phyloP scores from a whole-genome alignment of 2,113 vertebrate genomes.

The Heterochromis multidens region DNA sequence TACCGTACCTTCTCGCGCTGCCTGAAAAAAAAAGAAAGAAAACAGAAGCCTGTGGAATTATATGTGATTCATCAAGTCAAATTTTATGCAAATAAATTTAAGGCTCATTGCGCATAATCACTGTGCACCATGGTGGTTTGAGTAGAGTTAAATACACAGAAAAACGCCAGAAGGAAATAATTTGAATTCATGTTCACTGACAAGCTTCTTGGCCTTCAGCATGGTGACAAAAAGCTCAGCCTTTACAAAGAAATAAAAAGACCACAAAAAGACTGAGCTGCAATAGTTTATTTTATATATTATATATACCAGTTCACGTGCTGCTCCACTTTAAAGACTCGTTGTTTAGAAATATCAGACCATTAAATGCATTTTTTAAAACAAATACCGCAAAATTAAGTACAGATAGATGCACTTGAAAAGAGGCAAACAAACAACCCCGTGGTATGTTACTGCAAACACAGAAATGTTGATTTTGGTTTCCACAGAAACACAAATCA shows the following conservation, averaged over 20 bases:
- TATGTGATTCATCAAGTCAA: neutral
- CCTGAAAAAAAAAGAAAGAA: neutral
- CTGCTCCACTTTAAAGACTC: neutral
- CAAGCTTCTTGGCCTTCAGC: neutral
- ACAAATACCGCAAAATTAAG: neutral
- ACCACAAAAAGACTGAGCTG: neutral
- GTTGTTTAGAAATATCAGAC: neutral
- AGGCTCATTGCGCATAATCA: constrained; percentile 19
- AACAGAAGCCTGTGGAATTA: neutral
- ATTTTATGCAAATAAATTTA: constrained; percentile 26
- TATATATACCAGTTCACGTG: neutral
- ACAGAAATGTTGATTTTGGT: neutral
- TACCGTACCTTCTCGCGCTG: neutral
- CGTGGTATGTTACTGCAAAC: neutral
- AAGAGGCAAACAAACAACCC: neutral
- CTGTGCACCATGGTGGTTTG: neutral
- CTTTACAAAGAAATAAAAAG: neutral
- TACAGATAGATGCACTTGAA: neutral
- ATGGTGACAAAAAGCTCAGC: neutral
- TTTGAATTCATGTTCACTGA: neutral
- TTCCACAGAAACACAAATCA: neutral
- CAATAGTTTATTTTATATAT: neutral
- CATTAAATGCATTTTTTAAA: neutral
- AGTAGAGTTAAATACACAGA: constrained; percentile 18
- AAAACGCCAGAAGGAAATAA: neutral